These are phyloP conservation scores for Latrodectus elegans DNA, from an alignment of 2,888 invertebrate species.

Conservation along the genomic window DNA sequence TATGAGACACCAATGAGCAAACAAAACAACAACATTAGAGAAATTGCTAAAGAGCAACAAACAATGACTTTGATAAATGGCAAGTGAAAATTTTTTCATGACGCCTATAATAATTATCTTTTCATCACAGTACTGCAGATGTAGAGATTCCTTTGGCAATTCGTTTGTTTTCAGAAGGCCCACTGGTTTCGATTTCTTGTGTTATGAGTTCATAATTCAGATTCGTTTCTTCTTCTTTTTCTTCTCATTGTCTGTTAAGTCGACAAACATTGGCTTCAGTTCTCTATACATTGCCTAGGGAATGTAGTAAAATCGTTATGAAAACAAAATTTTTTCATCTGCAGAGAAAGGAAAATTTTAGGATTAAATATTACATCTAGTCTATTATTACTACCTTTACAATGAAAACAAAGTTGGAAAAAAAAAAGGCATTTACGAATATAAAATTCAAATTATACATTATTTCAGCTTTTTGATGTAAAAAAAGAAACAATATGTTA, in stretches of 20 bases:
- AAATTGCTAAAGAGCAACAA: conserved; percentile 51
- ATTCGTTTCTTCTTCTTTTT: conserved; percentile 64
- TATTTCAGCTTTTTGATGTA: too few species aligned
- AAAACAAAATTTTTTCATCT: neutral
- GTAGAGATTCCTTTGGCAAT: conserved; percentile 32
- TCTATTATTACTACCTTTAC: neutral
- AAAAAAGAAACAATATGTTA: too few species aligned
- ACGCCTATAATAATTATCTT: conserved; percentile 47
- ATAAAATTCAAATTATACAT: too few species aligned
- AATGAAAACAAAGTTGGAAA: too few species aligned
- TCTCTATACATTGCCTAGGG: conserved; percentile 50
- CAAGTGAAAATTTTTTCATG: conserved; percentile 46
- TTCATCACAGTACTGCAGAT: conserved; percentile 51
- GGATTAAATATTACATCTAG: neutral
- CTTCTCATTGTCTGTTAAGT: conserved; percentile 65
- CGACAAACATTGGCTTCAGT: conserved; percentile 63
- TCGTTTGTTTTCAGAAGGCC: conserved; percentile 27
- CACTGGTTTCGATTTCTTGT: conserved; percentile 2
- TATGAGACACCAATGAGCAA: conserved; percentile 64
- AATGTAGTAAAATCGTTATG: neutral
- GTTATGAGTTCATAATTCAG: conserved; percentile 17
- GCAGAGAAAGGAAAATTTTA: neutral
- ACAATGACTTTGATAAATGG: conserved; percentile 67
- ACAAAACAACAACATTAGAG: conserved; percentile 44
- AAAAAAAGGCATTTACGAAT: too few species aligned